Conservation (phyloP, 1,140 invertebrate species). For the Mylabris phalerata region DNA sequence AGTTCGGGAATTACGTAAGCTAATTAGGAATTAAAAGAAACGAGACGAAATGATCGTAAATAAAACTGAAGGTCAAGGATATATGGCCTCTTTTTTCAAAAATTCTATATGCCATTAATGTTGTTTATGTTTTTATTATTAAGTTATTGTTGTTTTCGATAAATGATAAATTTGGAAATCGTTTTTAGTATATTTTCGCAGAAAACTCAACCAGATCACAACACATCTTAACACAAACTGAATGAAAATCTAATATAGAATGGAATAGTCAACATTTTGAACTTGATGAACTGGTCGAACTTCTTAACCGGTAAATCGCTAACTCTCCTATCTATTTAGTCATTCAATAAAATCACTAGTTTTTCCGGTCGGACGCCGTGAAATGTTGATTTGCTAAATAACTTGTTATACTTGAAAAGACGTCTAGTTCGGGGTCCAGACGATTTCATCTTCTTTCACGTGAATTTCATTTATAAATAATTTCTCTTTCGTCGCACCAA, state of each 20-base stretch:
- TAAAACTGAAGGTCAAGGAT: constrained; percentile 21
- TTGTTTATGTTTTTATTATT: not conserved
- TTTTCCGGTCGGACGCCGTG: constrained; percentile 12
- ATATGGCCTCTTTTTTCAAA: not conserved
- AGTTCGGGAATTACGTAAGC: constrained; percentile 16
- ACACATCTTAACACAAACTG: too few species aligned
- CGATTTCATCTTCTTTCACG: not conserved
- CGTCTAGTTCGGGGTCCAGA: constrained; percentile 10
- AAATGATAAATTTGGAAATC: not conserved
- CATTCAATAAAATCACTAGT: constrained; percentile 20
- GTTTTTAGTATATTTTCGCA: too few species aligned
- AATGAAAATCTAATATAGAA: too few species aligned
- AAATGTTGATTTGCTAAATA: constrained; percentile 9
- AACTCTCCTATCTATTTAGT: constrained; percentile 13
- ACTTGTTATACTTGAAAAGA: constrained; percentile 18
- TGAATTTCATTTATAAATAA: too few species aligned
- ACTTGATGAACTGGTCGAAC: constrained; percentile 24
- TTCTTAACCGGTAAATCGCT: constrained; percentile 20
- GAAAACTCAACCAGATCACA: too few species aligned
- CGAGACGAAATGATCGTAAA: constrained; percentile 9
- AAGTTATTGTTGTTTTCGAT: not conserved
- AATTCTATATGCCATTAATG: not conserved
- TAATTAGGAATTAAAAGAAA: constrained; percentile 11
- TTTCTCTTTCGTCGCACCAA: not conserved
- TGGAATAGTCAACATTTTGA: constrained; percentile 3